Conservation (phyloP, 2,888 invertebrate genomes). For the Odontomyia ornata region DNA sequence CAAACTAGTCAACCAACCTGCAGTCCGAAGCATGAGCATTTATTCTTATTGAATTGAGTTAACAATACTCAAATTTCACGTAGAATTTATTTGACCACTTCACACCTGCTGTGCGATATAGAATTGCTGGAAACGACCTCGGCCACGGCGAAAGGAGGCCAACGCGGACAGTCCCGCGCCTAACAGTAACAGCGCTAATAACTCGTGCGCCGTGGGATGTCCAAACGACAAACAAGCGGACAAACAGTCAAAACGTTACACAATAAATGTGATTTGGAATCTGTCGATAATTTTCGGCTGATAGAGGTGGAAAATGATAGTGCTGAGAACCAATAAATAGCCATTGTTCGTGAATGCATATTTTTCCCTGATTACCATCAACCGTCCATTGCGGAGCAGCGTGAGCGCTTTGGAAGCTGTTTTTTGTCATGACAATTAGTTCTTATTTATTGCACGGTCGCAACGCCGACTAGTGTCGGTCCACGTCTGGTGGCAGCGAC, state of each 20-base stretch:
- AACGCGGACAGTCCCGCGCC: slow-evolving; percentile 5
- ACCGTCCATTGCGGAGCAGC: slow-evolving; percentile 11
- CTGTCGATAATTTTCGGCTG: slow-evolving; percentile 27
- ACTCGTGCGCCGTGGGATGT: slow-evolving; percentile 18
- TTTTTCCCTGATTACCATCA: not conserved
- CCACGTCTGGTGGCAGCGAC: not conserved
- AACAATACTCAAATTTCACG: slow-evolving; percentile 30
- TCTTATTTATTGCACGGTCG: slow-evolving; percentile 26
- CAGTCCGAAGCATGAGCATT: too few relatives aligned
- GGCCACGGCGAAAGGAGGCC: not conserved
- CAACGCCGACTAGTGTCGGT: not conserved
- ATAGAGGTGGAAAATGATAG: slow-evolving; percentile 38
- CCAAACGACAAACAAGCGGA: not conserved
- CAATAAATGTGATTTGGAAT: slow-evolving; percentile 25
- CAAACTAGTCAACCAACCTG: too few relatives aligned
- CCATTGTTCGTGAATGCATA: slow-evolving; percentile 3
- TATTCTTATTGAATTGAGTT: slow-evolving; percentile 36
- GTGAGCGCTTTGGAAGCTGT: slow-evolving; percentile 27
- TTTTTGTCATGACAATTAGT: slow-evolving; percentile 31
- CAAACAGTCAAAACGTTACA: slow-evolving; percentile 7
- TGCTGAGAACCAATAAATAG: slow-evolving; percentile 38
- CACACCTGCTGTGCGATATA: slow-evolving; percentile 26
- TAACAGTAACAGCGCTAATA: slow-evolving; percentile 26
- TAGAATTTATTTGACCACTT: not conserved
- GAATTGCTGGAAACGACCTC: not conserved